phyloP scores from a whole-genome alignment of 2,888 invertebrate species.

The Mactromeris polynyma region DNA sequence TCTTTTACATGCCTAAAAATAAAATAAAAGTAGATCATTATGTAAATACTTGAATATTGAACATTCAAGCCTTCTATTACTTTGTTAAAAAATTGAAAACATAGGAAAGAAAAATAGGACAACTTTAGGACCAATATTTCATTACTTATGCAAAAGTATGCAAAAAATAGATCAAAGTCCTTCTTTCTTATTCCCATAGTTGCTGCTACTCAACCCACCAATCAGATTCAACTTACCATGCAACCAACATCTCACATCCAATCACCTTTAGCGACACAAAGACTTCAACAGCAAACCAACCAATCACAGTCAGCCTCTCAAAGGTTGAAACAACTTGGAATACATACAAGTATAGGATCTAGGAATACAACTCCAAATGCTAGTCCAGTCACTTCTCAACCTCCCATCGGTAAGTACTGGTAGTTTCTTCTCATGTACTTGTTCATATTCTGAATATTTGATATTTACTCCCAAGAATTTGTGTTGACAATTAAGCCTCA shows the following conservation, averaged over 20 bases:
- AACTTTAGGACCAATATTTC: too few relatives aligned
- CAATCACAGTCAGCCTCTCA: slow-evolving; percentile 72
- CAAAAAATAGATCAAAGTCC: neutral
- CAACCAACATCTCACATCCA: slow-evolving; percentile 66
- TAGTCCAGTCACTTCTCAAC: slow-evolving; percentile 69
- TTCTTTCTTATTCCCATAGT: slow-evolving; percentile 30
- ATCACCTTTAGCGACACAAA: slow-evolving; percentile 63
- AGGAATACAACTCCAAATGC: slow-evolving; percentile 66
- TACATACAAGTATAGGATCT: slow-evolving; percentile 65
- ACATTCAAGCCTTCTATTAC: too few relatives aligned
- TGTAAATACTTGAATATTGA: too few relatives aligned
- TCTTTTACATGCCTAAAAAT: too few relatives aligned
- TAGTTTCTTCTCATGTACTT: neutral
- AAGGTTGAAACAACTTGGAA: slow-evolving; percentile 67
- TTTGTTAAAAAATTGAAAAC: too few relatives aligned
- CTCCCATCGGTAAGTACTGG: slow-evolving; percentile 50
- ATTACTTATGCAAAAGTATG: too few relatives aligned
- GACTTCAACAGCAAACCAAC: slow-evolving; percentile 56
- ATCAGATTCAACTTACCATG: slow-evolving; percentile 73
- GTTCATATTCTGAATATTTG: too few relatives aligned
- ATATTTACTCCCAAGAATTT: too few relatives aligned
- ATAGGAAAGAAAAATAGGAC: too few relatives aligned
- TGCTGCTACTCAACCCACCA: slow-evolving; percentile 57
- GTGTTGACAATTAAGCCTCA: too few relatives aligned
- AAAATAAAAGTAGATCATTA: too few relatives aligned